These are phyloP conservation scores for Andrena fulva DNA, from an alignment of 2,888 invertebrate genomes.

Conservation along the genomic window DNA sequence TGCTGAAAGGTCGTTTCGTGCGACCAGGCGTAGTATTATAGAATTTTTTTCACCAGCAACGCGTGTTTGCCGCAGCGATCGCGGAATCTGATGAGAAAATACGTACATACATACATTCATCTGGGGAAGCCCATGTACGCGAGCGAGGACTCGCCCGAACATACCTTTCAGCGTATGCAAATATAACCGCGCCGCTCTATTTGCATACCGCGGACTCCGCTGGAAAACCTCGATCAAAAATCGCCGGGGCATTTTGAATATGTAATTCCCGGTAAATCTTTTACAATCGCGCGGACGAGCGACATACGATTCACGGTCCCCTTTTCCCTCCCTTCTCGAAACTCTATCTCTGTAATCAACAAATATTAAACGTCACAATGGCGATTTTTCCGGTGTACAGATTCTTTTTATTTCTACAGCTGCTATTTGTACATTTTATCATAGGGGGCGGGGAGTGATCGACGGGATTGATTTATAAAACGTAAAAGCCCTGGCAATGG, in stretches of 20 bases:
- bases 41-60: constrained; percentile 34
- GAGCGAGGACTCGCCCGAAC: constrained; percentile 44
- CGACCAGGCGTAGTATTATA: not conserved
- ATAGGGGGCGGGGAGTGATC: no score
- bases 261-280: constrained; percentile 61
- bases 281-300: constrained; percentile 39
- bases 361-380: not conserved
- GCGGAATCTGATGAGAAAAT: constrained; percentile 59
- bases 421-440: no score
- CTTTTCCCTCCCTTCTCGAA: not conserved
- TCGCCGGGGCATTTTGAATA: constrained; percentile 68
- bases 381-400: no score
- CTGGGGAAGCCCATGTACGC: constrained; percentile 22
- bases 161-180: constrained; percentile 74
- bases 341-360: not conserved
- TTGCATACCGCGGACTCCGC: constrained; percentile 75
- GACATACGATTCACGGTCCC: not conserved
- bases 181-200: constrained; percentile 70
- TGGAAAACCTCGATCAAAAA: constrained; percentile 74
- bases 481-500: no score
- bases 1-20: constrained; percentile 3
- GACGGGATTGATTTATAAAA: no score
- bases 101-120: constrained; percentile 45
- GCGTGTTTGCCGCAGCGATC: constrained; percentile 39
- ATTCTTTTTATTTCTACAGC: no score